phyloP scores from a whole-genome alignment of 30 jellyfish, hydroid and myxozoan genomes.

The Nemopilema nomurai region DNA sequence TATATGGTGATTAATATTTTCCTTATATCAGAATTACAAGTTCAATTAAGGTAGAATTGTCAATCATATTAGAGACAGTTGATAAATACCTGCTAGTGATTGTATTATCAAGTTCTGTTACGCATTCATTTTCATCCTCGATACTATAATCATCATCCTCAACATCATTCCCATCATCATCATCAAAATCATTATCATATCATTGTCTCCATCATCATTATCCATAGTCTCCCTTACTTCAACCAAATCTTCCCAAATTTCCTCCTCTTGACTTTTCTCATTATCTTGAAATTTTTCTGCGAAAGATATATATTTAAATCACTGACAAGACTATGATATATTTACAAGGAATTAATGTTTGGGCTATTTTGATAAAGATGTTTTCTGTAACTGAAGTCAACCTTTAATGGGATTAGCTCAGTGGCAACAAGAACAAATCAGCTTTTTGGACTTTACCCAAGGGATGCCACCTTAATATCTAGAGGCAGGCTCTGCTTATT shows the following conservation, averaged over 20 bases:
- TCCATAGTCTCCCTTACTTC: not conserved
- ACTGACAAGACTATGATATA: not conserved
- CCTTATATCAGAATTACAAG: not conserved
- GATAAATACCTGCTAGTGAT: not conserved
- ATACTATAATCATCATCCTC: not conserved
- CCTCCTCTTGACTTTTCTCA: not conserved
- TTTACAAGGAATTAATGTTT: conserved; percentile 7
- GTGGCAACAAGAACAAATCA: not conserved
- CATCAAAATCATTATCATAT: not conserved
- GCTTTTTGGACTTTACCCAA: not conserved
- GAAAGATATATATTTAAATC: not conserved
- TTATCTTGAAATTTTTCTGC: conserved; percentile 1
- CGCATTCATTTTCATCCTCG: too few species aligned
- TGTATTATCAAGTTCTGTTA: not conserved
- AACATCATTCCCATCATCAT: too few species aligned
- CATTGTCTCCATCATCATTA: not conserved
- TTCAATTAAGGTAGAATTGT: too few species aligned
- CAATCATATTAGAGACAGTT: too few species aligned
- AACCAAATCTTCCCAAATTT: not conserved
- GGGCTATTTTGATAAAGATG: conserved; percentile 8
- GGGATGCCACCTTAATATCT: not conserved
- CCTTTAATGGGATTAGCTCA: not conserved
- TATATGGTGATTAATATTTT: not conserved
- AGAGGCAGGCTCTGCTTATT: not conserved
- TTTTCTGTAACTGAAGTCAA: not conserved